Conservation (phyloP, 2,113 vertebrate species). For the Cochlearius cochlearius region DNA sequence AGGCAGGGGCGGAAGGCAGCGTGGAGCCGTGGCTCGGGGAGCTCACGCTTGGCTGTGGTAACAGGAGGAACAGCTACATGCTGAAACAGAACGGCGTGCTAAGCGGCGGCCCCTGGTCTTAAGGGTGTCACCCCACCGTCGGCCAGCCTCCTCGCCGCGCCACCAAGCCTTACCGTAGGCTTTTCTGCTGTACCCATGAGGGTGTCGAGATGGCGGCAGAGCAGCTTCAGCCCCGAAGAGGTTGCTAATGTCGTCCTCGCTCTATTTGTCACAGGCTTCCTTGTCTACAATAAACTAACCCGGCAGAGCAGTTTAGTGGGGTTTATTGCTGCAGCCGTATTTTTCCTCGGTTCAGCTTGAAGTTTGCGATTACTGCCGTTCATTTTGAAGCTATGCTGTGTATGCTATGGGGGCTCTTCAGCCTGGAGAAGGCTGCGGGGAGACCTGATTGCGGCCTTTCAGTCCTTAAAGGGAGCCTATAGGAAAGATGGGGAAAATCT, state of each 20-base stretch:
- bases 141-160: neutral
- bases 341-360: neutral
- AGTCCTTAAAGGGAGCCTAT: too few species aligned
- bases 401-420: too few species aligned
- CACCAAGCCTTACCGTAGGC: rapidly evolving
- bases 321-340: rapidly evolving
- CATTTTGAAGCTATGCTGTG: neutral
- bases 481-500: too few species aligned
- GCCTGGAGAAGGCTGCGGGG: too few species aligned
- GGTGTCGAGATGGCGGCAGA: rapidly evolving
- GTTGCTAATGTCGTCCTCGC: rapidly evolving
- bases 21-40: too few species aligned
- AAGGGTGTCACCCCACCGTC: neutral
- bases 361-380: neutral
- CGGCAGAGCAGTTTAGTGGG: neutral
- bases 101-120: rapidly evolving
- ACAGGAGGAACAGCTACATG: rapidly evolving
- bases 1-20: neutral
- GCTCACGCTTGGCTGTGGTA: neutral
- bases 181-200: rapidly evolving
- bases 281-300: rapidly evolving
- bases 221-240: neutral
- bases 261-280: neutral
- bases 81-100: rapidly evolving
- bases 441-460: too few species aligned